Conservation (phyloP, 2,888 invertebrate species). For the Oxycera nigricornis region DNA sequence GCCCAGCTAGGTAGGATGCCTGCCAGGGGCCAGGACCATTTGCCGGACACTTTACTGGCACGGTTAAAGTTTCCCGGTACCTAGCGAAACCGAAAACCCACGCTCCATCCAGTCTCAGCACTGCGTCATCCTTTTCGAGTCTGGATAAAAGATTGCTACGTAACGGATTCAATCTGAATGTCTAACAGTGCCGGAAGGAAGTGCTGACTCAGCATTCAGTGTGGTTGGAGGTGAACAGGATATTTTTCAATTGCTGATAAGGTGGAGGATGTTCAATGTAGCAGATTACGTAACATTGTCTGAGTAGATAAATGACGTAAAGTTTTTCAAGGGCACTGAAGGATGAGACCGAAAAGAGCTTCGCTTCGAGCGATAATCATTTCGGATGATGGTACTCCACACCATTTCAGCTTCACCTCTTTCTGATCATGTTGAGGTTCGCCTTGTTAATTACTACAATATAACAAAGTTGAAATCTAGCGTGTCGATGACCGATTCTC, state of each 20-base stretch:
- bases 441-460: too few relatives aligned
- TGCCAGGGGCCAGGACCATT: constrained; percentile 3
- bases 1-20: not conserved
- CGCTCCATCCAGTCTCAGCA: not conserved
- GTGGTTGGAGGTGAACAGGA: not conserved
- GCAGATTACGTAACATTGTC: not conserved
- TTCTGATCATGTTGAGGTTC: too few relatives aligned
- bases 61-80: not conserved
- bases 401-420: too few relatives aligned
- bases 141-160: not conserved
- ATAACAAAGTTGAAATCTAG: too few relatives aligned
- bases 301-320: not conserved
- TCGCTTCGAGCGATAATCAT: too few relatives aligned
- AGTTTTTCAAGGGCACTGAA: not conserved
- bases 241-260: not conserved
- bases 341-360: too few relatives aligned
- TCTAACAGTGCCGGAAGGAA: not conserved
- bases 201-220: not conserved
- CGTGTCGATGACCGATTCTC: too few relatives aligned
- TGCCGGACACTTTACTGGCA: constrained; percentile 3
- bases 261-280: constrained; percentile 2
- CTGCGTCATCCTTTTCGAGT: not conserved
- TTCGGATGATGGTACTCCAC: too few relatives aligned
- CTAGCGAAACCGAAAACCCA: not conserved
- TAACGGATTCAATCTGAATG: not conserved